Percentiles rank a stretch among this genome's conserved stretches.
Evolutionary conservation across 2,888 invertebrate species (phyloP).

Genomic region (Tetrapedia diversipes): DNA sequence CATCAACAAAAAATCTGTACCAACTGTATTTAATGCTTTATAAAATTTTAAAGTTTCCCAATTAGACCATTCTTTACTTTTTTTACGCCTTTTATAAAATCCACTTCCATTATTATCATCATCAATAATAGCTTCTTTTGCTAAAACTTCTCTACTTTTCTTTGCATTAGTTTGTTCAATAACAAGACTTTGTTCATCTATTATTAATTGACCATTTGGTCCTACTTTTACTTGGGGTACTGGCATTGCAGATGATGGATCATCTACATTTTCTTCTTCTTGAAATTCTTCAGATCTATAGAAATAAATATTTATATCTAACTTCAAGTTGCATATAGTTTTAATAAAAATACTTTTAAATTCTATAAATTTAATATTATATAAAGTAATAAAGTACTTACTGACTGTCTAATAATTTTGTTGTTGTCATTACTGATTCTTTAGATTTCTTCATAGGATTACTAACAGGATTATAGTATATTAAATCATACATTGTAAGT

Average conservation of each 20-base stretch:
- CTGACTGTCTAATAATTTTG: slow-evolving; percentile 67
- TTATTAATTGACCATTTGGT: slow-evolving; percentile 91
- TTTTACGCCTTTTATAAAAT: slow-evolving; percentile 87
- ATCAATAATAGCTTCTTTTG: slow-evolving; percentile 87
- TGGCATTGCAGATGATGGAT: slow-evolving; percentile 84
- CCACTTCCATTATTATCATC: slow-evolving; percentile 86
- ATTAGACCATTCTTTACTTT: slow-evolving; percentile 90
- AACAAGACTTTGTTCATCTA: slow-evolving; percentile 93
- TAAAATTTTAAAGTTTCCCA: slow-evolving; percentile 96
- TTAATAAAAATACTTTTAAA: slow-evolving; percentile 2
- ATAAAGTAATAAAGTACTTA: slow-evolving; percentile 65
- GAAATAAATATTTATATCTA: not conserved
- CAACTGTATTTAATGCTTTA: slow-evolving; percentile 93
- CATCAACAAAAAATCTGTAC: slow-evolving; percentile 97
- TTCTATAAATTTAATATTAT: not conserved
- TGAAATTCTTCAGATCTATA: slow-evolving; percentile 52
- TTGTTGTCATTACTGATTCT: slow-evolving; percentile 50
- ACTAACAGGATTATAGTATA: slow-evolving; percentile 93
- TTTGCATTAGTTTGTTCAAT: slow-evolving; percentile 89
- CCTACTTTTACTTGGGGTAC: slow-evolving; percentile 94
- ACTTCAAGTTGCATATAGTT: not conserved
- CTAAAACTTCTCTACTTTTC: slow-evolving; percentile 86
- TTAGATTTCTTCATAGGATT: slow-evolving; percentile 87
- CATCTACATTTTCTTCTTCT: slow-evolving; percentile 74
- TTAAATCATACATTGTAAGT: slow-evolving; percentile 95